Evolutionary conservation across 2,113 vertebrate species (phyloP), one percentile per base, ranked within the genome.

Genomic region (Mandrillus leucophaeus): DNA sequence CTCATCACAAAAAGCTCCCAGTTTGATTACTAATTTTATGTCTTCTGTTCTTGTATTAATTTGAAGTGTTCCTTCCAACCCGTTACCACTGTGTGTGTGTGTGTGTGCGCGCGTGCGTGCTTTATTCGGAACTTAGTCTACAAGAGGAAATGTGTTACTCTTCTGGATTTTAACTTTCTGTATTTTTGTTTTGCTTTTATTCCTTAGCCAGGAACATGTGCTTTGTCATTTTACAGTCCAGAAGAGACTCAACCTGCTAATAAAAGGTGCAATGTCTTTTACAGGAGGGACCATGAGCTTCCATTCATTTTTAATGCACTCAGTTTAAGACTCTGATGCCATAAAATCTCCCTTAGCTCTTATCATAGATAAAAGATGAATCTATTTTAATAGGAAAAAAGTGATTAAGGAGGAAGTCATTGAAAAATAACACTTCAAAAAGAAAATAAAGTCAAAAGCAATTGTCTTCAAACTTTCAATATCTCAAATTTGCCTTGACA

Each of bases 11-110:
- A 87, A 32, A 20, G 50, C 68, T 97, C 70, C 61, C 70, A 81
- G 48, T 72, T 40, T 90, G 90, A 98, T 97, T 78, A 92, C 78
- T 94, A 14, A 96, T 93, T 96, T 96, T 95, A 91, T 61, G 45
- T 94, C 55, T 88, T 93, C 88, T 93, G 25, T 48, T 94, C 70
- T 92, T 20, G 0, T 38, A 88, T 87, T 90, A 90, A 95, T 79
- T 94, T 97, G 66, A 95, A 97, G 50, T 1, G 7, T 83, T 82
- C 23, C 64, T 95, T 50, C 52, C 43, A 96, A 96, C 38, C 2
- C 17, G 96, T 95, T 95, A 90, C 5, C 9, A 84, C 22, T 80
- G 10, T 81, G 59, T 52, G 59, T 72, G 73, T 75, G 52, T 72
- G 43, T 76, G 61, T 87, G 59, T n/a, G 30, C 76, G 43, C 40